Evolutionary conservation across 2,888 invertebrate species (phyloP).

Genomic region (Tiliacea aurago): DNA sequence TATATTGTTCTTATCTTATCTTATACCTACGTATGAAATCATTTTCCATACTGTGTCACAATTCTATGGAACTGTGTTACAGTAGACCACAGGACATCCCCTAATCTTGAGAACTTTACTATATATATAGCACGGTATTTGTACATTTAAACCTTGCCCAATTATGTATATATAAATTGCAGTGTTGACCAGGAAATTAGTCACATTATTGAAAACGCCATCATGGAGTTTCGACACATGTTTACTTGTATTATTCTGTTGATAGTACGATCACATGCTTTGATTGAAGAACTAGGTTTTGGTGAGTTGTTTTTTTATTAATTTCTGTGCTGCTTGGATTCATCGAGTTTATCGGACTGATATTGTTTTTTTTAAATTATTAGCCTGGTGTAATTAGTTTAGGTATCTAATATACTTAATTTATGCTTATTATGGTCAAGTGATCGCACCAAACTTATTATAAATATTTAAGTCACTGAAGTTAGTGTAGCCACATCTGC

Average conservation of each 20-base stretch:
- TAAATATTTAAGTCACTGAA: slow-evolving; percentile 8
- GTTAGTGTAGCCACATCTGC: slow-evolving; percentile 59
- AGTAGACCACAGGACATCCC: slow-evolving; percentile 31
- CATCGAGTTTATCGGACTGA: too few species aligned
- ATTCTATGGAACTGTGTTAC: slow-evolving; percentile 16
- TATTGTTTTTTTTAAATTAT: too few species aligned
- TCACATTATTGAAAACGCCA: slow-evolving; percentile 28
- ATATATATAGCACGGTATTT: not conserved
- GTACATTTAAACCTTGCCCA: slow-evolving; percentile 1
- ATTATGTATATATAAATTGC: slow-evolving; percentile 34
- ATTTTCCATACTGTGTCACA: slow-evolving; percentile 24
- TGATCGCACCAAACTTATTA: not conserved
- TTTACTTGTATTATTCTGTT: slow-evolving; percentile 32
- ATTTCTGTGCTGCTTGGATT: not conserved
- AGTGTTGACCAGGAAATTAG: slow-evolving; percentile 20
- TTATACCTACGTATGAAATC: slow-evolving; percentile 11
- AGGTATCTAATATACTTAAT: not conserved
- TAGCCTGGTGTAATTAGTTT: not conserved
- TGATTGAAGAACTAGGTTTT: not conserved
- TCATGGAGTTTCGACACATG: slow-evolving; percentile 30
- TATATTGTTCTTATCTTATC: not conserved
- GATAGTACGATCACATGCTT: slow-evolving; percentile 5
- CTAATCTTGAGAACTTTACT: slow-evolving; percentile 33
- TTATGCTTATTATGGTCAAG: not conserved
- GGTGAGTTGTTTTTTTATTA: slow-evolving; percentile 20